A percentile compares a stretch with the other conserved stretches of the same genome.
phyloP scores from a whole-genome alignment of 2,797 vertebrate species.

The Thripadectes ignobilis region DNA sequence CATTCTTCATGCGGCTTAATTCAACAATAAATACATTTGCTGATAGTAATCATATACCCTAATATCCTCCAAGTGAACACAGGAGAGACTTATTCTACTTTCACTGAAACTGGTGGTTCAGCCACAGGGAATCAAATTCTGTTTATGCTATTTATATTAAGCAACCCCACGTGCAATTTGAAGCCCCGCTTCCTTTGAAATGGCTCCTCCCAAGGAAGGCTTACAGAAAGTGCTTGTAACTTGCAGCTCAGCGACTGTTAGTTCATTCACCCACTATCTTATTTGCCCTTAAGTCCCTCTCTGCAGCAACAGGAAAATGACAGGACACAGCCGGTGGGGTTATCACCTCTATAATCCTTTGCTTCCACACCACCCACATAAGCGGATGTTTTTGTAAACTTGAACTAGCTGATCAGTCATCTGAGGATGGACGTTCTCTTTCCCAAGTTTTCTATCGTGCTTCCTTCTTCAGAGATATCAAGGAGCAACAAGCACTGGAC shows the following conservation, averaged over 20 bases:
- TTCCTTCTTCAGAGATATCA: neutral
- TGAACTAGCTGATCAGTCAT: neutral
- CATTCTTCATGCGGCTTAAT: neutral
- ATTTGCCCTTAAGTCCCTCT: neutral
- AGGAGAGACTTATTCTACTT: neutral
- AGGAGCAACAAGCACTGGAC: neutral
- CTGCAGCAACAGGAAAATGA: neutral
- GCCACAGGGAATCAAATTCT: neutral
- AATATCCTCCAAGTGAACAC: neutral
- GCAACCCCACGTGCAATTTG: rapidly evolving
- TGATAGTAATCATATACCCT: neutral
- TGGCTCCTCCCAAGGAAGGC: neutral
- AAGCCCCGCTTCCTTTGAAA: neutral
- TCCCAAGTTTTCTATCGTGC: neutral
- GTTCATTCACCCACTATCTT: slow-evolving; percentile 15
- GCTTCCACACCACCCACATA: rapidly evolving
- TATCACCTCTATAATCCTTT: neutral
- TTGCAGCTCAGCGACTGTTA: neutral
- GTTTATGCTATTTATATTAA: neutral
- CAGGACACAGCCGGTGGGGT: slow-evolving; percentile 19
- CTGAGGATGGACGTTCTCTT: neutral
- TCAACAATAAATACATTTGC: neutral
- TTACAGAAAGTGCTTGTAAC: neutral
- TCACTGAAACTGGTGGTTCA: neutral
- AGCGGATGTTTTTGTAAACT: slow-evolving; percentile 27